phyloP scores from a whole-genome alignment of 1,140 invertebrate genomes.

The Microplitis demolitor region DNA sequence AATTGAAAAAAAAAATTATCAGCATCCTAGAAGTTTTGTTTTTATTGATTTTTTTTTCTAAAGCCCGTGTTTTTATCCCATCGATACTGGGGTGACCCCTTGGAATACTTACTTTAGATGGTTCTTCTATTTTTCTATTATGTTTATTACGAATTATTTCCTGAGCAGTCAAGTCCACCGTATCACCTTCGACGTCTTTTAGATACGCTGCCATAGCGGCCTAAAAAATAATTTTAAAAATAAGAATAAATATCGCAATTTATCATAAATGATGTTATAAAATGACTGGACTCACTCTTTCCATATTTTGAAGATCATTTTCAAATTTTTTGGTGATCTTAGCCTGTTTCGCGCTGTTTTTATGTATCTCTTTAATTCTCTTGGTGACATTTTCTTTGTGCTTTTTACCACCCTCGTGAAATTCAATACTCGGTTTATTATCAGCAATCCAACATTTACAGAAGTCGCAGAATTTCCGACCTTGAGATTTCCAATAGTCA shows the following conservation, averaged over 20 bases:
- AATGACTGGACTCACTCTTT: conserved; percentile 65
- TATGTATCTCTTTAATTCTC: conserved; percentile 82
- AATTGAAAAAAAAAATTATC: too few relatives aligned
- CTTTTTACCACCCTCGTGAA: conserved; percentile 91
- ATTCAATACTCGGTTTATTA: conserved; percentile 95
- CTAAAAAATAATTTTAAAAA: conserved; percentile 41
- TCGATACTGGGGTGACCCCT: neutral
- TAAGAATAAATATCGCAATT: conserved; percentile 3
- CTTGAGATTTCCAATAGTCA: conserved; percentile 97
- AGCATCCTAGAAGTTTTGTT: too few relatives aligned
- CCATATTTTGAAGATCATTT: conserved; percentile 85
- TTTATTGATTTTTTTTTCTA: too few relatives aligned
- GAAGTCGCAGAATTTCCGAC: conserved; percentile 94
- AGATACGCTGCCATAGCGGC: conserved; percentile 83
- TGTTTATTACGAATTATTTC: conserved; percentile 49
- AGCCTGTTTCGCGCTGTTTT: conserved; percentile 79
- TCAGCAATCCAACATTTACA: conserved; percentile 99
- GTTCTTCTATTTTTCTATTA: conserved; percentile 25
- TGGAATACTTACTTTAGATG: conserved; percentile 7
- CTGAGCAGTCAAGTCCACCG: conserved; percentile 72
- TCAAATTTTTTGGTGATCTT: conserved; percentile 79
- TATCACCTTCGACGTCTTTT: conserved; percentile 75
- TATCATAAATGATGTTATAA: neutral
- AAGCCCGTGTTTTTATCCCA: too few relatives aligned
- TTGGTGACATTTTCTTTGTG: conserved; percentile 95